These are phyloP conservation scores for Rhinolophus ferrumequinum DNA, from an alignment of 2,113 vertebrate species.

Conservation along the genomic window DNA sequence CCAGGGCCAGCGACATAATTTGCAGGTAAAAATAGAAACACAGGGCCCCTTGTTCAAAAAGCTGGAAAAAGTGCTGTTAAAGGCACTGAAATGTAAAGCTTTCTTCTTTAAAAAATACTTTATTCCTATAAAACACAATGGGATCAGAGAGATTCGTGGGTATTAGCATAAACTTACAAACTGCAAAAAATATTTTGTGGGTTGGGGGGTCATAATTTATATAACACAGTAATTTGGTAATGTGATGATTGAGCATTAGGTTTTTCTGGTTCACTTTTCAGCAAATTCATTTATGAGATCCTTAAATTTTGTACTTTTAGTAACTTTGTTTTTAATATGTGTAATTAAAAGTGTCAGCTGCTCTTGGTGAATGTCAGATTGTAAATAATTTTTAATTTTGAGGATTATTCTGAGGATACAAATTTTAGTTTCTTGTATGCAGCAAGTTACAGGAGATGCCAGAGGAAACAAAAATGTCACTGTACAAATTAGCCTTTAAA, in stretches of 20 bases:
- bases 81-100: not conserved
- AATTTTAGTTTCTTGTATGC: not conserved
- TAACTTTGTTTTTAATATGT: not conserved
- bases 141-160: not conserved
- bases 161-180: not conserved
- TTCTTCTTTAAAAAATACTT: not conserved
- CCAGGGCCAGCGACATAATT: not conserved
- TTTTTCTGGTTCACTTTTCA: slow-evolving; percentile 24
- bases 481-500: not conserved
- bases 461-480: not conserved
- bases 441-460: not conserved
- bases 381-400: not conserved
- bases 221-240: not conserved
- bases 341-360: not conserved
- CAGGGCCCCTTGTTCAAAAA: not conserved
- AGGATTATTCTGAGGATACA: not conserved
- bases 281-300: not conserved
- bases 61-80: not conserved
- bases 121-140: not conserved
- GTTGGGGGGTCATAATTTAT: not conserved
- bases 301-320: not conserved
- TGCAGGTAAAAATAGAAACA: not conserved
- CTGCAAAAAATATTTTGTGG: not conserved
- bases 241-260: not conserved
- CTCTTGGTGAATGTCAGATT: not conserved